Evolutionary conservation across 1,140 invertebrate species (phyloP).

Genomic region (Tetramorium parvispinum): DNA sequence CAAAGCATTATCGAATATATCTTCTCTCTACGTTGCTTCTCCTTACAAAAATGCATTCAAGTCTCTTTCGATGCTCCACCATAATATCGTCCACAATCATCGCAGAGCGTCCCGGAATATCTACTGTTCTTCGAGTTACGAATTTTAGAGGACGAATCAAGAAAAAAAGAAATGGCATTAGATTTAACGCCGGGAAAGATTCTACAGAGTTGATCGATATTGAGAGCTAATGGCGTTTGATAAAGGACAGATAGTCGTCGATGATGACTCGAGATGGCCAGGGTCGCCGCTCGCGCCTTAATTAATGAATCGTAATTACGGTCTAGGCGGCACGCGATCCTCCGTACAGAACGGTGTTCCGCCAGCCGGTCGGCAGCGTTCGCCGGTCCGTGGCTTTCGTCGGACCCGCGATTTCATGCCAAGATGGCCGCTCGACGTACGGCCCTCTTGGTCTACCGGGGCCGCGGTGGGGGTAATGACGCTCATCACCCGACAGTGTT

Average conservation of each 20-base stretch:
- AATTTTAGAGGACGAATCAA: background rate
- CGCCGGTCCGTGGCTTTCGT: constrained; percentile 55
- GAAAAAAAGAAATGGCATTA: constrained; percentile 12
- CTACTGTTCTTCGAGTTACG: background rate
- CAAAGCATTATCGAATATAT: background rate
- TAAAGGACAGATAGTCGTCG: background rate
- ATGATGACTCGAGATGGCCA: background rate
- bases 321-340: constrained; percentile 80
- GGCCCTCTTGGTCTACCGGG: constrained; percentile 75
- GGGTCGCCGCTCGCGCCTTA: constrained; percentile 77
- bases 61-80: too few species aligned
- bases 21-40: background rate
- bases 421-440: constrained; percentile 83
- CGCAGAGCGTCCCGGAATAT: background rate
- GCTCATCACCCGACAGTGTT: constrained; percentile 85
- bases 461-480: constrained; percentile 83
- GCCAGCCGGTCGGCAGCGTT: constrained; percentile 68
- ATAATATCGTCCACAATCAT: background rate
- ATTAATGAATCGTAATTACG: constrained; percentile 83
- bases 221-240: background rate
- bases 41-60: background rate
- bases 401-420: constrained; percentile 74
- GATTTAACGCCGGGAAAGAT: background rate
- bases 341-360: constrained; percentile 73
- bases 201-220: background rate